phyloP scores from a whole-genome alignment of 2,888 invertebrate species.

The Stenotaenia linearis region DNA sequence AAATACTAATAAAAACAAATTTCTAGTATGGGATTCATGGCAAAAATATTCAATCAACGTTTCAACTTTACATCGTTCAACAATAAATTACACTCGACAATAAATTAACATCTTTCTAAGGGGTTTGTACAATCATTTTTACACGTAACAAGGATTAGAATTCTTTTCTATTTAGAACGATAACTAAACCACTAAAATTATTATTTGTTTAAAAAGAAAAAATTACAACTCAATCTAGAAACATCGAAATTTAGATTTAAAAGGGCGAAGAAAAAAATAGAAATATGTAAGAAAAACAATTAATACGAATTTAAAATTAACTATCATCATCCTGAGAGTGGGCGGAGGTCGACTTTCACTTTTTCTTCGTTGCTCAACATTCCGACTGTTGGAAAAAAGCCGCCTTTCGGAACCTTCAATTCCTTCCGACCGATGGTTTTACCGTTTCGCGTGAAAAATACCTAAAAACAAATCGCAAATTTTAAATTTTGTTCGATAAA shows the following conservation, averaged over 20 bases:
- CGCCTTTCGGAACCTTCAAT: constrained; percentile 52
- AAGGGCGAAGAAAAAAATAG: neutral
- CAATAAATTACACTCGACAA: neutral
- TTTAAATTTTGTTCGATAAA: neutral
- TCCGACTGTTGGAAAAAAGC: constrained; percentile 54
- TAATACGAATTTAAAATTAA: neutral
- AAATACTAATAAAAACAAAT: neutral
- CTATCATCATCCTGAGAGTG: constrained; percentile 51
- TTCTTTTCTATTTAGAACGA: too few relatives aligned
- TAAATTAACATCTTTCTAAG: neutral
- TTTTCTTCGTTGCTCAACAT: constrained; percentile 54
- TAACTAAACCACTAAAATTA: neutral
- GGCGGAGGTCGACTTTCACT: constrained; percentile 52
- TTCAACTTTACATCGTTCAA: neutral
- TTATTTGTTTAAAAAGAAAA: neutral
- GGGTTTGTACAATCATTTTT: neutral
- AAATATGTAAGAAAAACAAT: neutral
- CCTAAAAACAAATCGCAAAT: constrained; percentile 42
- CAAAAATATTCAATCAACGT: neutral
- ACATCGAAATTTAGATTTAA: neutral
- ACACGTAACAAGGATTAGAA: neutral
- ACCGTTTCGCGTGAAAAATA: constrained; percentile 54
- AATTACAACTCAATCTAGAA: neutral
- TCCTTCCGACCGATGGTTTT: constrained; percentile 51
- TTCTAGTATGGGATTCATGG: neutral